Base-by-base conservation (phyloP, 2,113 vertebrate species). In the Neogale vison region DNA sequence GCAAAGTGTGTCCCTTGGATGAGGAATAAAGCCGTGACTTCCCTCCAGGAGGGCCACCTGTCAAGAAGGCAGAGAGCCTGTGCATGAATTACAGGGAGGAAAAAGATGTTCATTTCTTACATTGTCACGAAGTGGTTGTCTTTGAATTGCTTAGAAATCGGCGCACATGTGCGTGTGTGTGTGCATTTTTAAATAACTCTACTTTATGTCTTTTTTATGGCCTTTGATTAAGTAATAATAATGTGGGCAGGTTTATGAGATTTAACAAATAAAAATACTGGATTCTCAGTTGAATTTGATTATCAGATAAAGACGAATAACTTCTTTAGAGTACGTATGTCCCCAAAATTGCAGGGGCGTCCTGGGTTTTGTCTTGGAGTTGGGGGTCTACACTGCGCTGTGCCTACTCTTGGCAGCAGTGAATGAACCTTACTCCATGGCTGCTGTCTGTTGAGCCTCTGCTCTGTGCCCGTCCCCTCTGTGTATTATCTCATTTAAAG, bases 121-220 rank as follows among this genome's bases (percentile, higher is more conserved):
- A 83, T 86, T 59, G 21, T 31, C 45, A 45, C 3, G 39, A 93
- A 67, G 61, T n/a, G 3, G 14, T 24, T 96, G 77, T 59, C 67
- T 92, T 13, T n/a, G 89, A 95, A 10, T 83, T 31, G 26, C 87
- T 47, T 24, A 76, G 72, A 65, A n/a, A 24, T 39, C 3, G 77
- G 50, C 6, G 18, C n/a, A 34, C 42, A 13, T 50, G 39, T 13
- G 36, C 52, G 65, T 45, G 87, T 61, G 72, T 39, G 45, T 74
- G 26, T 86, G 26, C 71, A 55, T 0, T 39, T 59, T 52, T 31
- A 96, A 96, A 76, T 80, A 61, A 65, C 47, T 67, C 95, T 47
- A 39, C 67, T 79, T 95, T 57, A 83, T 50, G 50, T 93, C 55
- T 63, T 93, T 96, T 23, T 61, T 90, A 31, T 18, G 79, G 74